phyloP scores from a whole-genome alignment of 2,797 vertebrate genomes.

The Tenualosa ilisha region DNA sequence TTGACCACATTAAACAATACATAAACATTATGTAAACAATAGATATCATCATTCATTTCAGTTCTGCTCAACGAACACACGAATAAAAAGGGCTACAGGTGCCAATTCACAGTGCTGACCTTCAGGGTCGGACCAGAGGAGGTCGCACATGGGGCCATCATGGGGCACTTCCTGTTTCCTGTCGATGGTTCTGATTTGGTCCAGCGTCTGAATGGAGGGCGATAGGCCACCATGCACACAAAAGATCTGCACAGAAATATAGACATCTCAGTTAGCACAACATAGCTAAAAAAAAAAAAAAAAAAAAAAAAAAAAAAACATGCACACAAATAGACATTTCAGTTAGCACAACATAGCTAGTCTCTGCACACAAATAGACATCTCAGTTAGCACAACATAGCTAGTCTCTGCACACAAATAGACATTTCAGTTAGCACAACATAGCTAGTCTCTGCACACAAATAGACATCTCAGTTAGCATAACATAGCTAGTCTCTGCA shows the following conservation, averaged over 20 bases:
- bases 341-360: no score
- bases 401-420: slow-evolving; percentile 72
- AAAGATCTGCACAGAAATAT: slow-evolving; percentile 79
- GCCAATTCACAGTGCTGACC: slow-evolving; percentile 66
- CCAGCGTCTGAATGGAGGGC: slow-evolving; percentile 93
- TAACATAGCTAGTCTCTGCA: no score
- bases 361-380: slow-evolving; percentile 87
- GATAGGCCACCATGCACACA: slow-evolving; percentile 94
- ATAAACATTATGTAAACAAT: no score
- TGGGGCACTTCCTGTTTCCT: slow-evolving; percentile 96
- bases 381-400: no score
- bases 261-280: background rate
- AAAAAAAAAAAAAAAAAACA: no score
- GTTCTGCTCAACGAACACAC: no score
- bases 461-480: no score
- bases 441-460: background rate
- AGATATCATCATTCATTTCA: no score
- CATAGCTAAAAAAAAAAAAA: no score
- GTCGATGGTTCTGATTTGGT: slow-evolving; percentile 96
- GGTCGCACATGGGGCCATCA: slow-evolving; percentile 95
- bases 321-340: no score
- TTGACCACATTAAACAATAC: background rate
- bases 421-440: background rate
- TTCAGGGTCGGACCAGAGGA: slow-evolving; percentile 96
- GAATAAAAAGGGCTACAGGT: no score